Evolutionary conservation across 2,888 invertebrate genomes (phyloP).

Genomic region (Nephrocerus scutellatus): DNA sequence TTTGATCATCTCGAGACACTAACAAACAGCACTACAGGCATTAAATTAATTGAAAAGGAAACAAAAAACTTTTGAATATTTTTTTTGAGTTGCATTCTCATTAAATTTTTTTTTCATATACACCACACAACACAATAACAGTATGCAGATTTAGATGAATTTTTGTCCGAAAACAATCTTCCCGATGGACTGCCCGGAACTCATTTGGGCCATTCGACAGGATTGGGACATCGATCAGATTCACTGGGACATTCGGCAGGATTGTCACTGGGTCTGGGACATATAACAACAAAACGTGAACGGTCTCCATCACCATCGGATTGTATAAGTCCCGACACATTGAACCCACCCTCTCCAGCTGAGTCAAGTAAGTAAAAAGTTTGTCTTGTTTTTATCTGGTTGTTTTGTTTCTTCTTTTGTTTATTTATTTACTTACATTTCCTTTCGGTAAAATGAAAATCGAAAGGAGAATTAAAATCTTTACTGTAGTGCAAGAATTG

Average conservation of each 20-base stretch:
- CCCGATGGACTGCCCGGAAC: slow-evolving; percentile 66
- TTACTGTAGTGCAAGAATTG: too few species aligned
- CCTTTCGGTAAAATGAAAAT: too few species aligned
- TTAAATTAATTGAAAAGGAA: not conserved
- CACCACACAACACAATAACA: slow-evolving; percentile 48
- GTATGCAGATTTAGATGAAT: slow-evolving; percentile 97
- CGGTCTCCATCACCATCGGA: slow-evolving; percentile 81
- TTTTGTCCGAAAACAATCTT: slow-evolving; percentile 91
- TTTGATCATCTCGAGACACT: too few species aligned
- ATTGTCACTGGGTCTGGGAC: slow-evolving; percentile 54
- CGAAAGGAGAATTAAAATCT: too few species aligned
- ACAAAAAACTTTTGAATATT: slow-evolving; percentile 5
- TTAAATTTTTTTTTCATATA: slow-evolving; percentile 10
- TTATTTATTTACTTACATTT: too few species aligned
- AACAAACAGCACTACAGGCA: too few species aligned
- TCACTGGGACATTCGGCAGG: slow-evolving; percentile 52
- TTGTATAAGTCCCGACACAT: slow-evolving; percentile 81
- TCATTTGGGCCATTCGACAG: slow-evolving; percentile 49
- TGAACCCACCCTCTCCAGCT: slow-evolving; percentile 83
- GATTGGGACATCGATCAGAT: slow-evolving; percentile 47
- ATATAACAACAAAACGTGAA: slow-evolving; percentile 74
- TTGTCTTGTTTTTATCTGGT: not conserved
- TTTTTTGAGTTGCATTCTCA: slow-evolving; percentile 13
- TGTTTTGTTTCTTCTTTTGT: too few species aligned
- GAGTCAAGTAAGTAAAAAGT: slow-evolving; percentile 69